Evolutionary conservation across 2,888 invertebrate species (phyloP), one percentile per base, ranked within the genome.

Genomic region (Chymomyza amoena): DNA sequence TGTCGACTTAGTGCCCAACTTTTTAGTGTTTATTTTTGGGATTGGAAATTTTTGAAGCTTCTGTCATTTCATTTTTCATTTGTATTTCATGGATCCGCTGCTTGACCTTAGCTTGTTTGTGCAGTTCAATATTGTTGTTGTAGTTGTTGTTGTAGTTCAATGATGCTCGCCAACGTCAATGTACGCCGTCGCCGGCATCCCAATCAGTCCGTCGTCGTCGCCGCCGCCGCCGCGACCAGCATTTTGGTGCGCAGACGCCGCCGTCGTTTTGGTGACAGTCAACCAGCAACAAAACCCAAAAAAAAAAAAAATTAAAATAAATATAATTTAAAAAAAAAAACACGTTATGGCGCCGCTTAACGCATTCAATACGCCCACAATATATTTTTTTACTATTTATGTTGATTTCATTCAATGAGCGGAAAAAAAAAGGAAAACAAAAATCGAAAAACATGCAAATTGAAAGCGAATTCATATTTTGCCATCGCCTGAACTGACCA

Each of bases 61-160:
- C 25, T 66, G 72, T 70, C 66, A 69, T 57, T 18, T 13, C 57
- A 54, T 54, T 18, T 54, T 54, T 54, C 54, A 18, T 54, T 18
- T 54, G 16, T 51, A 51, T 54, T 54, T 54, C 20, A 18, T 54
- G 54, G 54, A 16, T 54, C 10, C 67, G 81, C 73, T 69, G 78
- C 76, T 84, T 84, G 83, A 84, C 83, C 86, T 84, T 84, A 84
- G 74, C 72, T 68, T 73, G 74, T 78, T 63, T 71, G 75, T 66
- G 68, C 73, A 56, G 73, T 69, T 62, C 39, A 45, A 13, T 45
- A 25, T 59, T 62, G 63, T 51, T 63, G 62, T 20, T 62, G n/a
- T n/a, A n/a, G 64, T 59, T 72, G 77, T 51, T 16, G 50, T 20
- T 45, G 6, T 54, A 9, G 18, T 61, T 68, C 62, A 32, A 32